Base-by-base conservation (phyloP, 2,888 invertebrate genomes). In the Lacanobia oleracea region DNA sequence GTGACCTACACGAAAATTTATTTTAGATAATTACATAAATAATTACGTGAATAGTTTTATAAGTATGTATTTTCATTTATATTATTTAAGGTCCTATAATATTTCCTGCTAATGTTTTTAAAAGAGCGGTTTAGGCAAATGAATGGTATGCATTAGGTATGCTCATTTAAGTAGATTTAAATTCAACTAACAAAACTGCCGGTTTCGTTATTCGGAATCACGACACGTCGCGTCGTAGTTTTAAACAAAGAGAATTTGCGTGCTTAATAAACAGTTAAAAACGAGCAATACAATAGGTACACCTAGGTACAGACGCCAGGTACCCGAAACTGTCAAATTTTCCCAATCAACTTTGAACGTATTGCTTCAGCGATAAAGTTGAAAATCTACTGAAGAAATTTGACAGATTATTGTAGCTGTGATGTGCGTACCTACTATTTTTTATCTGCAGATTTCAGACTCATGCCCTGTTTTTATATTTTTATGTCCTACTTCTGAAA, bases 401-500 rank as follows among this genome's bases (percentile, higher is more conserved):
- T n/a, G n/a, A n/a, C n/a, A n/a, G n/a, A n/a, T n/a, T n/a, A n/a
- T n/a, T n/a, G n/a, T n/a, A n/a, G n/a, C n/a, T n/a, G n/a, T n/a
- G n/a, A n/a, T n/a, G n/a, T n/a, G n/a, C n/a, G n/a, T n/a, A n/a
- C n/a, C n/a, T n/a, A n/a, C n/a, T n/a, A n/a, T n/a, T 33, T 37
- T 14, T 51, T 71, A 72, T 71, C 72, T n/a, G 10, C 18, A 12
- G 9, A 14, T 48, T 18, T 48, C 18, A 48, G 48, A 48, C 18
- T 40, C 8, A 12, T 75, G 71, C 2, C 53, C 71, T n/a, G n/a
- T n/a, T n/a, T n/a, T n/a, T n/a, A n/a, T n/a, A n/a, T n/a, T n/a
- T n/a, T n/a, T n/a, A n/a, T n/a, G n/a, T n/a, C n/a, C n/a, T 59
- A 75, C 9, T 77, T 71, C 16, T 7, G 7, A 53, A 75, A 33